Percentiles rank a stretch among this genome's conserved stretches.
These are phyloP conservation scores for Hippocampus guttulatus DNA, from an alignment of 2,113 vertebrate species.

Conservation along the genomic window DNA sequence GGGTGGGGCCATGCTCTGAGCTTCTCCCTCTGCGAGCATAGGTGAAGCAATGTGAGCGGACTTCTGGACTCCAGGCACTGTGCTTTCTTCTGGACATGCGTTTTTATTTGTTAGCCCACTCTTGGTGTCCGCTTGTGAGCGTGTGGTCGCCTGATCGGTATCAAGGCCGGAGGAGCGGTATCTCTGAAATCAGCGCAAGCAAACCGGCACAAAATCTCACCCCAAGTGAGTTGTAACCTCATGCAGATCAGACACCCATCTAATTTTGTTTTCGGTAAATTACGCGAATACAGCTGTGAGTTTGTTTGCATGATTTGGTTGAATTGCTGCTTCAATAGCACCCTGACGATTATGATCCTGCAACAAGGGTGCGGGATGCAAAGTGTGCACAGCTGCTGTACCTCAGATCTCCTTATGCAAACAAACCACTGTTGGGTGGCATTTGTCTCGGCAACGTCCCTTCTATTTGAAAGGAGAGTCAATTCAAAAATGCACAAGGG, in stretches of 20 bases:
- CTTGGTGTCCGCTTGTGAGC: conserved; percentile 8
- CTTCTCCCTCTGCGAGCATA: conserved; percentile 44
- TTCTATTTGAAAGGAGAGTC: conserved; percentile 46
- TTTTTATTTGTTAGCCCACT: conserved; percentile 24
- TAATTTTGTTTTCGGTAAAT: background rate
- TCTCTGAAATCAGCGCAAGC: background rate
- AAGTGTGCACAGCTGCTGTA: conserved; percentile 72
- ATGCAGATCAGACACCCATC: background rate
- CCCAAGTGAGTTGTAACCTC: background rate
- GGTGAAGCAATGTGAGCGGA: conserved; percentile 21
- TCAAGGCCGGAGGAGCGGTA: background rate
- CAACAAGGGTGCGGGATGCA: conserved; percentile 34
- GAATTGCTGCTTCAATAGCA: conserved; percentile 8
- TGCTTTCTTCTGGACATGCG: conserved; percentile 18
- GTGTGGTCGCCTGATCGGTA: conserved; percentile 8
- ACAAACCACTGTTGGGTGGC: conserved; percentile 40
- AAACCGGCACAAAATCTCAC: background rate
- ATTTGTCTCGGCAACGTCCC: conserved; percentile 42
- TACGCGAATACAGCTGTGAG: background rate
- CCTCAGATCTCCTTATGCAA: conserved; percentile 52
- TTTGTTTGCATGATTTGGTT: conserved; percentile 3
- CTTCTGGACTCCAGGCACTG: conserved; percentile 20
- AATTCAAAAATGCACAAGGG: conserved; percentile 1
- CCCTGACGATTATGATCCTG: conserved; percentile 27
- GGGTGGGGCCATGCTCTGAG: conserved; percentile 66